Evolutionary conservation across 1,140 invertebrate genomes (phyloP).

Genomic region (Lanistes nyassanus): DNA sequence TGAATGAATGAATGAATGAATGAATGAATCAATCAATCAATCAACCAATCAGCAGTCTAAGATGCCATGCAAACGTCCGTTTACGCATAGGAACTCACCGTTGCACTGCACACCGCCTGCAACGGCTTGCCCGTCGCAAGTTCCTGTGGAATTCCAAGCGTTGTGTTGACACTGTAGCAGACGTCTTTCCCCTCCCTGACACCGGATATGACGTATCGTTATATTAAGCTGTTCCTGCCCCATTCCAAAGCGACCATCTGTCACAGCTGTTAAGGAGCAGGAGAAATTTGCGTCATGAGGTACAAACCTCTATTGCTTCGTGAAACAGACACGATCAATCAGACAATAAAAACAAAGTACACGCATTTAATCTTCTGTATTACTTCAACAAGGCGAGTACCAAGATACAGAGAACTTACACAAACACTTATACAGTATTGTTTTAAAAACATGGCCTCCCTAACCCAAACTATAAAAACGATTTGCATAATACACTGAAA

Average conservation of each 20-base stretch:
- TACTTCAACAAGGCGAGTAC: no score
- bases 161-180: slow-evolving; percentile 46
- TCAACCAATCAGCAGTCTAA: no score
- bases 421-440: no score
- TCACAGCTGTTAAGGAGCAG: slow-evolving; percentile 23
- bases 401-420: no score
- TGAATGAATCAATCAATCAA: not conserved
- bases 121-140: not conserved
- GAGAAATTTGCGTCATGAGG: no score
- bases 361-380: no score
- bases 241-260: slow-evolving; percentile 28
- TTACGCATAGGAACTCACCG: not conserved
- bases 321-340: no score
- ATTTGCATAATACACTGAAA: no score
- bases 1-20: not conserved
- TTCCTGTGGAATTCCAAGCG: slow-evolving; percentile 5
- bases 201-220: slow-evolving; percentile 29
- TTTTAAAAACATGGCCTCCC: no score
- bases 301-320: no score
- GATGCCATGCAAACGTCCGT: not conserved
- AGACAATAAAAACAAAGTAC: no score
- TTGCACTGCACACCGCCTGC: slow-evolving; percentile 76
- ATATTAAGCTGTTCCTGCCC: slow-evolving; percentile 2
- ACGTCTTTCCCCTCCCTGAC: slow-evolving; percentile 36
- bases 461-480: no score